Conservation (phyloP, 2,888 invertebrate genomes). For the Nomada fabriciana region DNA sequence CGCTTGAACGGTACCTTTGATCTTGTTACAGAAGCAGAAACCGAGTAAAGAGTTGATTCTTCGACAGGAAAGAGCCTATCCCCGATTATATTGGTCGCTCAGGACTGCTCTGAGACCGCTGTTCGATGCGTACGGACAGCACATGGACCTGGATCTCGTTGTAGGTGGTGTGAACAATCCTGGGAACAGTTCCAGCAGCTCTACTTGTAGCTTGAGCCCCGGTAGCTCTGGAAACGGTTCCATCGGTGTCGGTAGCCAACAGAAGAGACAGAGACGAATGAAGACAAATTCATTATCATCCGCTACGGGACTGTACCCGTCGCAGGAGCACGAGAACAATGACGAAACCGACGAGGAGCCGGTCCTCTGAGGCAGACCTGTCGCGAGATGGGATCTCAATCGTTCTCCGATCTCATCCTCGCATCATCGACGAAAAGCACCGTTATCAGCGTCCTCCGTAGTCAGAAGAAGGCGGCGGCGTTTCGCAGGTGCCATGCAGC, state of each 20-base stretch:
- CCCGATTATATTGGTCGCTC: constrained; percentile 90
- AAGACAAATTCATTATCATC: constrained; percentile 87
- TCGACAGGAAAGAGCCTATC: constrained; percentile 91
- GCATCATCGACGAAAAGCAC: constrained; percentile 57
- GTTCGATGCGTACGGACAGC: constrained; percentile 86
- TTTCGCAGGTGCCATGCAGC: constrained; percentile 41
- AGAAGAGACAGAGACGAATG: constrained; percentile 84
- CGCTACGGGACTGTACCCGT: constrained; percentile 81
- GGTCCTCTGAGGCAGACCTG: constrained; percentile 84
- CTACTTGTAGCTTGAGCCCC: constrained; percentile 47
- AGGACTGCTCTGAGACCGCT: constrained; percentile 92
- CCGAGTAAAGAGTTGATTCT: constrained; percentile 89
- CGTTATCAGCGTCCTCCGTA: constrained; percentile 48
- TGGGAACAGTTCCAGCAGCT: constrained; percentile 55
- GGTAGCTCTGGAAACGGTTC: constrained; percentile 67
- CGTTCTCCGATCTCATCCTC: constrained; percentile 65
- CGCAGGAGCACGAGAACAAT: constrained; percentile 86
- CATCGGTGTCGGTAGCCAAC: constrained; percentile 63
- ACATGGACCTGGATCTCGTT: constrained; percentile 34
- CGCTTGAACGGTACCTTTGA: not conserved
- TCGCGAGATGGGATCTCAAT: constrained; percentile 66
- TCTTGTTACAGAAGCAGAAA: constrained; percentile 85
- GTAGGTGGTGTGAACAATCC: constrained; percentile 55
- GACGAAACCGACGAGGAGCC: constrained; percentile 88
- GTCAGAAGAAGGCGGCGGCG: constrained; percentile 59